These are phyloP conservation scores for Halocaridina rubra DNA, from an alignment of 2,888 invertebrate species.

Conservation along the genomic window DNA sequence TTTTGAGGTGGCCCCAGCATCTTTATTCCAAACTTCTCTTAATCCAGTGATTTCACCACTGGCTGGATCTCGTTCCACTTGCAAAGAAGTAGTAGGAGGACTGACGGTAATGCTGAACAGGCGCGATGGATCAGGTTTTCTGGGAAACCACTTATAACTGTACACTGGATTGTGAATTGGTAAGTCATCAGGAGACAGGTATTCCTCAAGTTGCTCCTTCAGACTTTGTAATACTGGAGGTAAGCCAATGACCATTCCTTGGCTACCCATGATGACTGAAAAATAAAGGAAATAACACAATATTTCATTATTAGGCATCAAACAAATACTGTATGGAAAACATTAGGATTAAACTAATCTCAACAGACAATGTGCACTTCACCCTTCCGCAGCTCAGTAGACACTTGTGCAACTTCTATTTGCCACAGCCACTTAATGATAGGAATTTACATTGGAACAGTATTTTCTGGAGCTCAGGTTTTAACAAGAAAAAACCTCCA, in stretches of 20 bases:
- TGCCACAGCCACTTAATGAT: too few relatives aligned
- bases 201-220: constrained; percentile 57
- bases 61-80: constrained; percentile 62
- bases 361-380: too few relatives aligned
- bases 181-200: constrained; percentile 50
- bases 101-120: constrained; percentile 37
- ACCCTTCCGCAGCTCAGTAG: too few relatives aligned
- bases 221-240: constrained; percentile 58
- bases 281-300: not conserved
- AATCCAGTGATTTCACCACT: constrained; percentile 59
- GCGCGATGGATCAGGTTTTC: constrained; percentile 37
- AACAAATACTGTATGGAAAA: too few relatives aligned
- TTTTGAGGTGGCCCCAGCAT: constrained; percentile 76
- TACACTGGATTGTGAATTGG: constrained; percentile 59
- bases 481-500: too few relatives aligned
- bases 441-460: too few relatives aligned
- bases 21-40: constrained; percentile 73
- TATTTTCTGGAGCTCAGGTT: too few relatives aligned
- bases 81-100: constrained; percentile 28
- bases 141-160: constrained; percentile 41
- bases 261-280: constrained; percentile 23
- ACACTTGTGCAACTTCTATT: too few relatives aligned
- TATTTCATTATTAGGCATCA: too few relatives aligned
- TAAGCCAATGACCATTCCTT: constrained; percentile 24
- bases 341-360: too few relatives aligned